phyloP scores from a whole-genome alignment of 1,140 invertebrate genomes.

The Zaprionus taronus region DNA sequence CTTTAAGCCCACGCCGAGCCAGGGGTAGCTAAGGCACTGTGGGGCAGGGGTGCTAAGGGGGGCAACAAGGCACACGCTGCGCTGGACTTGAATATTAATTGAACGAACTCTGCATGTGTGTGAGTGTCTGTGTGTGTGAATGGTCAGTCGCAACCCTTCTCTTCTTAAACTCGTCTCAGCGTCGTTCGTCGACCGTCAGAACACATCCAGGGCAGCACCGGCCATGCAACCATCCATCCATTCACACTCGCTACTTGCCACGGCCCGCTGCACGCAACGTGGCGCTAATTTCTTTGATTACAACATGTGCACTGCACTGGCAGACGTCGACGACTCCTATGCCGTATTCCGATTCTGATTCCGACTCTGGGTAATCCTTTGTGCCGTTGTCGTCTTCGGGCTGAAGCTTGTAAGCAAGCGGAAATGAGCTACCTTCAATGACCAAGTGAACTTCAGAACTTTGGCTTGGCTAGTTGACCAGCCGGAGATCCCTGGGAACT shows the following conservation, averaged over 20 bases:
- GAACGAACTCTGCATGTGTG: conserved; percentile 12
- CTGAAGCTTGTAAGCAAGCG: conserved; percentile 49
- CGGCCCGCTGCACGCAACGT: conserved; percentile 73
- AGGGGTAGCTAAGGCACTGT: conserved; percentile 49
- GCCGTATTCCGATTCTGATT: conserved; percentile 42
- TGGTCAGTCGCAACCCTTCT: conserved; percentile 63
- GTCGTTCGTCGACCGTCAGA: no score
- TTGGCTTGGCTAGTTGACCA: conserved; percentile 60
- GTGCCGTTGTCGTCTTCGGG: conserved; percentile 64
- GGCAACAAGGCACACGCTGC: conserved; percentile 56
- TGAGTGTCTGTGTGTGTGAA: not conserved
- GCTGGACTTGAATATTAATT: conserved; percentile 64
- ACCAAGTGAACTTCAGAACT: conserved; percentile 82
- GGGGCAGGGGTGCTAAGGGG: not conserved
- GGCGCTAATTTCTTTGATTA: conserved; percentile 83
- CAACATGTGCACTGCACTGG: conserved; percentile 56
- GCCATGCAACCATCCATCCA: conserved; percentile 46
- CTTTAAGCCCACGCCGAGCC: conserved; percentile 61
- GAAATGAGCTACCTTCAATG: conserved; percentile 67
- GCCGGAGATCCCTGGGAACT: conserved; percentile 1
- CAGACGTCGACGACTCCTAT: conserved; percentile 16
- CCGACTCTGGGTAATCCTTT: conserved; percentile 57
- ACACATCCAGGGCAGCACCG: conserved; percentile 3
- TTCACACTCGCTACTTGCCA: conserved; percentile 57
- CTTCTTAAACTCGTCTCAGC: conserved; percentile 38